Conservation (phyloP, 2,888 invertebrate genomes). For the Drosophila helvetica region DNA sequence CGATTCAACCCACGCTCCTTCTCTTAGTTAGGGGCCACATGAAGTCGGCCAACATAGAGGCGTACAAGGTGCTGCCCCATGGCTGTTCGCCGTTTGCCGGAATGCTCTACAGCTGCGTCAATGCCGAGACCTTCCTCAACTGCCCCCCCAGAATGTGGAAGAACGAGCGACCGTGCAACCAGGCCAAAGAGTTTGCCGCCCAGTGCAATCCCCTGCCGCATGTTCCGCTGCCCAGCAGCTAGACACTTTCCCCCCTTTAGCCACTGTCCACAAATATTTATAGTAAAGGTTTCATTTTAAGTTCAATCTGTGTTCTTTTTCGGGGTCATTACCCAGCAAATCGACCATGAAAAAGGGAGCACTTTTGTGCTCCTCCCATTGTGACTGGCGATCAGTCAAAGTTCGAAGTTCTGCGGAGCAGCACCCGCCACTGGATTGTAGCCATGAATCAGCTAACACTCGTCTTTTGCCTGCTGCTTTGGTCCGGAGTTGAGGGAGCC, state of each 20-base stretch:
- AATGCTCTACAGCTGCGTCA: conserved; percentile 81
- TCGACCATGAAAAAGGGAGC: conserved; percentile 40
- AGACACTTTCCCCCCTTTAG: conserved; percentile 21
- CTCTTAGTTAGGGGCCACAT: conserved; percentile 73
- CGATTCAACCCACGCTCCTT: too few relatives aligned
- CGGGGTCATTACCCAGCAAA: conserved; percentile 28
- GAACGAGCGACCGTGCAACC: conserved; percentile 68
- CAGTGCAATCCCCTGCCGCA: conserved; percentile 82
- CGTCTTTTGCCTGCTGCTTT: conserved; percentile 30
- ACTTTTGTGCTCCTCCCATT: neutral
- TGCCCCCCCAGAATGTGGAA: conserved; percentile 81
- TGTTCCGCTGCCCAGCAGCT: conserved; percentile 73
- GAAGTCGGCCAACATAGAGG: conserved; percentile 60
- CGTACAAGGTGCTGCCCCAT: conserved; percentile 68
- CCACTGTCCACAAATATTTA: conserved; percentile 10
- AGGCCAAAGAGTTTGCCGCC: conserved; percentile 75
- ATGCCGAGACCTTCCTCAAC: conserved; percentile 81
- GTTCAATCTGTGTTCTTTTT: neutral
- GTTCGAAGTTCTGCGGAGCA: conserved; percentile 40
- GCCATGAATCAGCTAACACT: conserved; percentile 39
- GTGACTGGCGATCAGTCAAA: conserved; percentile 40
- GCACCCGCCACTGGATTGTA: neutral
- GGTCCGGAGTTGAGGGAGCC: conserved; percentile 38
- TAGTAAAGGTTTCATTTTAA: conserved; percentile 2
- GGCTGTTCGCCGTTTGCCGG: conserved; percentile 81